Evolutionary conservation across 1,140 invertebrate species (phyloP), one percentile per base, ranked within the genome.

Genomic region (Oncopeltus fasciatus): DNA sequence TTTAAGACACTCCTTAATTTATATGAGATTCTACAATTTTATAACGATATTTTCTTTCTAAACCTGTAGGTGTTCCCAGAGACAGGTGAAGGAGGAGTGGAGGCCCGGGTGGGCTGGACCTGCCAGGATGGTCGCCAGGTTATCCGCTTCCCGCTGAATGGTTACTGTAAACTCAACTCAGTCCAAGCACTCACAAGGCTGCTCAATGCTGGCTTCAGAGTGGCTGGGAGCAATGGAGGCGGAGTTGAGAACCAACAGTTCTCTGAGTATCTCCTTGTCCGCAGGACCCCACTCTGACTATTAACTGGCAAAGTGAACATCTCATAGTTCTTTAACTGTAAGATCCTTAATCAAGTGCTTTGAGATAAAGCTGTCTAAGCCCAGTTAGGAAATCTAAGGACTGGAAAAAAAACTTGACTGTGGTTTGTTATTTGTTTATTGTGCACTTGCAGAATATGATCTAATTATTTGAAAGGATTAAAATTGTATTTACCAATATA

Each of bases 211-310:
- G 84, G 85, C 31, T 94, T 94, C 72, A 78, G 79, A 62, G 80
- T 94, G 46, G 82, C 85, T 11, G 90, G 90, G 0, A 90, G 88
- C 69, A 90, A 87, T 68, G 89, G 90, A 0, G 89, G 89, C 9
- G 90, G 90, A 9, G 89, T 92, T 12, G 90, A 93, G 70, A 88
- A 88, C 1, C 90, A 93, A 71, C 90, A 93, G 73, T 93, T 92
- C 76, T 92, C 88, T 68, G 91, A 94, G 74, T 95, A 93, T 74
- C 77, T 95, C 61, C 90, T 94, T 72, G 82, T 88, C 21, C 75
- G 87, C 64, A 69, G 59, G n/a, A 28, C 28, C 2, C 26, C 26
- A 1, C 49, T 53, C 24, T 53, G 49, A 53, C 44, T 46, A 20
- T 46, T 46, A n/a, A 44, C 14, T 44, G 43, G 14, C 14, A 46